A percentile compares a stretch with the other conserved stretches of the same genome.
Conservation (phyloP, 2,113 vertebrate species). For the Danio rerio region GRCz12tu NC_133198.1:7959001-7959500, state of each 20-base stretch:
- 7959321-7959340: conserved; percentile 11
- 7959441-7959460: neutral
- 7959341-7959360: neutral
- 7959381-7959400: conserved; percentile 1
- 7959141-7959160: neutral
- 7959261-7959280: conserved; percentile 11
- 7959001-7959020: no score
- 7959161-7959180: neutral
- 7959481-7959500: no score
- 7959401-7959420: neutral
- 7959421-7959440: neutral
- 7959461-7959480: neutral
- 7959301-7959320: conserved; percentile 32
- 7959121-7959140: neutral
- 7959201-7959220: conserved; percentile 10
- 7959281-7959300: conserved; percentile 19
- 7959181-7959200: neutral
- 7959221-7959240: conserved; percentile 28
- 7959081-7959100: neutral
- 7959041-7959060: no score
- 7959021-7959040: no score
- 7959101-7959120: neutral
- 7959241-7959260: conserved; percentile 20
- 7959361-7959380: neutral
- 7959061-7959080: no score